Evolutionary conservation across 2,888 invertebrate species (phyloP).

Genomic region (Cephalotes varians): DNA sequence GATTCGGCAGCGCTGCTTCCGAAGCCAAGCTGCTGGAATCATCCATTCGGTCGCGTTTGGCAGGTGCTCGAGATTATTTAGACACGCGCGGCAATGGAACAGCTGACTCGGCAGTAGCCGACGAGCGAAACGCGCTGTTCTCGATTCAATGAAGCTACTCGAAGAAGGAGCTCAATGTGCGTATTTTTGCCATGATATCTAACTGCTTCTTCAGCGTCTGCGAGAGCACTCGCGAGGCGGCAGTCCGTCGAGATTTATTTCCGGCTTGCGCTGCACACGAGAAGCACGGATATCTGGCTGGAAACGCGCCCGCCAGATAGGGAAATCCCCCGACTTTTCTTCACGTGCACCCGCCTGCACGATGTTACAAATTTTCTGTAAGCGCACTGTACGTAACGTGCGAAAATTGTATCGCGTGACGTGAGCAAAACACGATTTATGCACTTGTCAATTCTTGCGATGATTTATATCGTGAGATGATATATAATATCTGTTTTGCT

Average conservation of each 20-base stretch:
- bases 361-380: constrained; percentile 17
- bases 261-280: constrained; percentile 56
- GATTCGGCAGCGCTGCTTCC: neutral
- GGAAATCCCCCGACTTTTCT: constrained; percentile 41
- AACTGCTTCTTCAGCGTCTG: constrained; percentile 74
- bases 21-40: neutral
- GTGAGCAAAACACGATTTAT: constrained; percentile 33
- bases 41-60: constrained; percentile 4
- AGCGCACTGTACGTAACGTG: neutral
- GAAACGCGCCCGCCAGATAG: constrained; percentile 57
- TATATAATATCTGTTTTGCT: neutral
- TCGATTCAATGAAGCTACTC: constrained; percentile 18
- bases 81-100: neutral
- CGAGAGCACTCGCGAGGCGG: constrained; percentile 47
- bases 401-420: constrained; percentile 32
- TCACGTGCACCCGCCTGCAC: neutral
- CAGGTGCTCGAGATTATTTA: constrained; percentile 37
- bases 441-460: neutral
- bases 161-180: constrained; percentile 27
- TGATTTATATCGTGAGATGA: neutral
- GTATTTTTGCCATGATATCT: constrained; percentile 58
- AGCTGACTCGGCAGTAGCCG: constrained; percentile 33
- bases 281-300: constrained; percentile 49
- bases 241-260: constrained; percentile 70
- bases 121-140: neutral